phyloP scores from a whole-genome alignment of 2,797 vertebrate genomes.

The Sorex maritimensis region DNA sequence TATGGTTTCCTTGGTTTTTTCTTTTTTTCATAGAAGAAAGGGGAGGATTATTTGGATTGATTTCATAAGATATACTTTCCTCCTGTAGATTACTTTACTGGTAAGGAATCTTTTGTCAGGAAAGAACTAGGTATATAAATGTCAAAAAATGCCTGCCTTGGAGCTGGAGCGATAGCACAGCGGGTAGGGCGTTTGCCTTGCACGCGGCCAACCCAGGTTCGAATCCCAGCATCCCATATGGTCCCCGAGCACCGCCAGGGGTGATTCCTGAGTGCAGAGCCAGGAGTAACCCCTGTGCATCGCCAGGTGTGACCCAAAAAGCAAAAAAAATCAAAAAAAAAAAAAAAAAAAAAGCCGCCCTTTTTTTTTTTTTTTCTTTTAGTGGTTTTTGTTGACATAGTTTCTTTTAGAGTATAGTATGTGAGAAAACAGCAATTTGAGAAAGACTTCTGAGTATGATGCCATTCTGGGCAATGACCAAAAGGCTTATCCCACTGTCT shows the following conservation, averaged over 20 bases:
- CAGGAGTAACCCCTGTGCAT: no score
- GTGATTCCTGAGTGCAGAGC: no score
- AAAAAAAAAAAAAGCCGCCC: no score
- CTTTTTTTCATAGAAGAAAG: constrained; percentile 38
- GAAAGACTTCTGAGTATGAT: constrained; percentile 55
- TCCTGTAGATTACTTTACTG: constrained; percentile 58
- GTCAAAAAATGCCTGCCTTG: constrained; percentile 58
- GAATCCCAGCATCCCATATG: no score
- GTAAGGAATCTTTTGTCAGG: constrained; percentile 59
- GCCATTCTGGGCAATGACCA: constrained; percentile 36
- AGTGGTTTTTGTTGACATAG: constrained; percentile 60
- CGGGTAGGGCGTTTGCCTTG: no score
- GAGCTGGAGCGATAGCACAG: no score
- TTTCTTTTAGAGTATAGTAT: constrained; percentile 48
- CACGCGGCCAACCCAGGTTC: no score
- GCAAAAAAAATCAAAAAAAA: no score
- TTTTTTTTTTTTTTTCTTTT: neutral
- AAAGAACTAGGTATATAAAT: constrained; percentile 67
- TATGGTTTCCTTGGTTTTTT: neutral
- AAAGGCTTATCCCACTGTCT: constrained; percentile 60
- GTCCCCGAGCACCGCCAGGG: no score
- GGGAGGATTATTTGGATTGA: constrained; percentile 14
- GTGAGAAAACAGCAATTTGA: constrained; percentile 65
- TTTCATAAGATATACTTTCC: constrained; percentile 61
- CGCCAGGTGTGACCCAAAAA: no score